Evolutionary conservation across 2,888 invertebrate genomes (phyloP), one percentile per base, ranked within the genome.

Genomic region (Mycalesis mineus): DNA sequence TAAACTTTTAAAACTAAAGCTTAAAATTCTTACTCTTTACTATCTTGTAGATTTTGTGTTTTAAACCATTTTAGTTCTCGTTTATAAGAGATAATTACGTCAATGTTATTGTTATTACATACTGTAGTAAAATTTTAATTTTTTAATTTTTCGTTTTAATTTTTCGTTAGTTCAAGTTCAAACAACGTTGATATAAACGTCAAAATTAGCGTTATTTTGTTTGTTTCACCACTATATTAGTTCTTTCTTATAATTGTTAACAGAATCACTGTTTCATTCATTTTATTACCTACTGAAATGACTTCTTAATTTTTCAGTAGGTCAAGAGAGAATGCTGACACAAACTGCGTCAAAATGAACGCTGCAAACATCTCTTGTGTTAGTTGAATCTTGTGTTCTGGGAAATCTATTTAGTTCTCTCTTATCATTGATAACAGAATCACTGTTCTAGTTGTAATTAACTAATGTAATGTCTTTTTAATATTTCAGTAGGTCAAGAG

Each of bases 401-500:
- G 15, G 47, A 33, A 31, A 47, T 14, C n/a, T 29, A 28, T 28
- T 14, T 31, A 31, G 14, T 47, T 11, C 15, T 33, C 15, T 6
- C 31, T 31, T 47, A 47, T 47, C 47, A 47, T 15, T 47, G 47
- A 47, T 33, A 31, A 45, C 14, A 13, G 11, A 45, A 45, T 13
- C 45, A 45, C 17, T 22, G 45, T 31, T 33, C 47, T 33, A 31
- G 14, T 47, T 33, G 11, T 47, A 2, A 47, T 47, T 33, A 33
- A 6, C 31, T 47, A 31, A 14, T 47, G n/a, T 28, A n/a, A 41
- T 11, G 61, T 65, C 59, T 65, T 36, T 51, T 37, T 48, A 36
- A 55, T 53, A 42, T 64, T 55, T 60, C 61, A 67, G 64, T 69
- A 65, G 69, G 67, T 69, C 63, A 69, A 65, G 64, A 60, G 63